Base-by-base conservation (phyloP, 1,140 invertebrate genomes). In the Hyles euphorbiae region DNA sequence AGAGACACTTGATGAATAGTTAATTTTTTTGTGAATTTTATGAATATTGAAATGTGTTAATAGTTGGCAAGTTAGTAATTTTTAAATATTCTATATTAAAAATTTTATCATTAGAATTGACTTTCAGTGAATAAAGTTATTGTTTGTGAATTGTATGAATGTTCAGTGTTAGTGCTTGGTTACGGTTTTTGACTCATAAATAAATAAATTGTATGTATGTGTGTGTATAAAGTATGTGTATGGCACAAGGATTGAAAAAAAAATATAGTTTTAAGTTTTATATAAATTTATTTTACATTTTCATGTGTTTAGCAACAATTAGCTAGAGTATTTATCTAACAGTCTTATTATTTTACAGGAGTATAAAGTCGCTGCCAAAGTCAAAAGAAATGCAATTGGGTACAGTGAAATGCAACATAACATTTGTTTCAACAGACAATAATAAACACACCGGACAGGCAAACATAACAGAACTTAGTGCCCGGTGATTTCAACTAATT, bases 281-380 rank as follows among this genome's bases (percentile, higher is more conserved):
- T 65, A 75, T 69, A 73, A 76, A 72, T 74, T 74, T 83, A 82
- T 79, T 87, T 66, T 79, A 82, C 47, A 64, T 63, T 61, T 60
- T 63, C 48, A 53, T 74, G 68, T 65, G 44, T 69, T 67, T 73
- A 76, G 74, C 74, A 78, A 81, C 72, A 84, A 74, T 80, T 78
- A 76, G 68, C 82, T 81, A 83, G 77, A 86, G 81, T 84, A 86
- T 84, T 83, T 70, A 81, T 65, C 83, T 88, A 88, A 86, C 85
- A 88, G 85, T 88, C 85, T 88, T 83, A 83, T 83, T 85, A 81
- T 77, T 80, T 87, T 85, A 85, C 69, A 82, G 80, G 79, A 88
- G 83, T 83, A 86, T 80, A 81, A 81, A 73, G 73, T 81, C 73
- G 74, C 71, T 74, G 71, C 71, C 71, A 62, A 70, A 61, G 67